Percentiles rank a stretch among this genome's conserved stretches.
These are phyloP conservation scores for Pseudomyrmex pallidus DNA, from an alignment of 1,140 invertebrate genomes.

Conservation along the genomic window DNA sequence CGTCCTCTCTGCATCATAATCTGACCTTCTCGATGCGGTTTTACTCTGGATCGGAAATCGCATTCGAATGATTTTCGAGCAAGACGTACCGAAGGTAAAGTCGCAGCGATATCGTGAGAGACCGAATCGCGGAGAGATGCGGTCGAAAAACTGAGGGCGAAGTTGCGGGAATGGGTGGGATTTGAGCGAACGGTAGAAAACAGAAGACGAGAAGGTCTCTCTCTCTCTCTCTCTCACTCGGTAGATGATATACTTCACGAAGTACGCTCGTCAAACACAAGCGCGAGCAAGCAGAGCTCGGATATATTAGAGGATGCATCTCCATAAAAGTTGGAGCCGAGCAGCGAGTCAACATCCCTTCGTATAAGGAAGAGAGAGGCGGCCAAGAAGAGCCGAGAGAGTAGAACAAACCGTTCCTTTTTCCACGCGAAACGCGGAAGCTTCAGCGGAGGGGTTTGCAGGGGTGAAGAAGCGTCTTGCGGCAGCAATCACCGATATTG, in stretches of 20 bases:
- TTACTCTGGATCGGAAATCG: constrained; percentile 75
- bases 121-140: background rate
- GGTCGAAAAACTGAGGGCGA: constrained; percentile 37
- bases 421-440: constrained; percentile 63
- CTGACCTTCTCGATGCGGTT: constrained; percentile 30
- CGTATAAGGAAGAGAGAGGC: constrained; percentile 53
- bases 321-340: constrained; percentile 84
- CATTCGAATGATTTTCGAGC: constrained; percentile 80
- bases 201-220: constrained; percentile 70
- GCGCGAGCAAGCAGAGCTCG: constrained; percentile 83
- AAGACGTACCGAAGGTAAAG: constrained; percentile 3
- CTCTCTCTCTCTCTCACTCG: constrained; percentile 73
- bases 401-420: constrained; percentile 60
- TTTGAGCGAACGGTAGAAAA: constrained; percentile 20
- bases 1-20: constrained; percentile 19
- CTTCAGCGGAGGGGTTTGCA: constrained; percentile 4
- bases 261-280: constrained; percentile 85
- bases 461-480: constrained; percentile 82
- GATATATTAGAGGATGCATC: constrained; percentile 85
- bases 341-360: constrained; percentile 84
- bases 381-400: constrained; percentile 16
- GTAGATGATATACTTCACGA: constrained; percentile 84
- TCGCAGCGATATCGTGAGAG: constrained; percentile 24
- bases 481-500: constrained; percentile 85
- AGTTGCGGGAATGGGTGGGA: background rate